These are phyloP conservation scores for Halcyon badia DNA, from an alignment of 2,797 vertebrate genomes.

Conservation along the genomic window DNA sequence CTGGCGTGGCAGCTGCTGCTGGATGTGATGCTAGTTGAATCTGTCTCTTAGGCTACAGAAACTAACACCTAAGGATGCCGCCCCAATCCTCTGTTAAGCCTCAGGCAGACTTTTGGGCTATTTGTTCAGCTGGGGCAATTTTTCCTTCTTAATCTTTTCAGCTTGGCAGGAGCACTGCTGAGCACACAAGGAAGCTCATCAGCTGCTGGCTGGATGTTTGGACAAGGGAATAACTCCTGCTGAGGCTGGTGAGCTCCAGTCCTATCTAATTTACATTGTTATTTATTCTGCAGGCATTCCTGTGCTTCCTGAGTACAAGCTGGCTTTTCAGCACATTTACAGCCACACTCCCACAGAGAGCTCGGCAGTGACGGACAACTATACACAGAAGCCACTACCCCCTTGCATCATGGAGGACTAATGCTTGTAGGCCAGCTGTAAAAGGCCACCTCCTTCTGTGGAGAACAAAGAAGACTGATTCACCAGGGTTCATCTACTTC, in stretches of 20 bases:
- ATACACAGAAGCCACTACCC: not conserved
- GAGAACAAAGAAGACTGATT: not conserved
- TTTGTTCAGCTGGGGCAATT: slow-evolving; percentile 72
- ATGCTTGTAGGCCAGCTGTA: not conserved
- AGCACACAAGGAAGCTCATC: slow-evolving; percentile 74
- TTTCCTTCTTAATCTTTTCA: slow-evolving; percentile 69
- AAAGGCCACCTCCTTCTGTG: not conserved
- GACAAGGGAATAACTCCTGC: slow-evolving; percentile 74
- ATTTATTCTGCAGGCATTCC: slow-evolving; percentile 70
- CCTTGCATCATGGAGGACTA: not conserved
- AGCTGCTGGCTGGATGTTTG: slow-evolving; percentile 68
- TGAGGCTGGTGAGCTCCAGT: slow-evolving; percentile 64
- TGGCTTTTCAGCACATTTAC: slow-evolving; percentile 70
- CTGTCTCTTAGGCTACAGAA: slow-evolving; percentile 48
- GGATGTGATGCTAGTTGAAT: not conserved
- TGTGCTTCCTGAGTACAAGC: slow-evolving; percentile 61
- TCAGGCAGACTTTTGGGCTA: slow-evolving; percentile 52
- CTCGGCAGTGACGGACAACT: slow-evolving; percentile 11
- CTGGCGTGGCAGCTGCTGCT: not conserved
- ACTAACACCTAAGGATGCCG: not conserved
- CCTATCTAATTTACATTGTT: slow-evolving; percentile 73
- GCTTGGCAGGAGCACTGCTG: slow-evolving; percentile 62
- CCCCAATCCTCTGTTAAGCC: not conserved
- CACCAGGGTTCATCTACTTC: not conserved
- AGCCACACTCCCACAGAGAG: slow-evolving; percentile 48